phyloP scores from a whole-genome alignment of 2,113 vertebrate species.

The human (Homo sapiens) region DNA sequence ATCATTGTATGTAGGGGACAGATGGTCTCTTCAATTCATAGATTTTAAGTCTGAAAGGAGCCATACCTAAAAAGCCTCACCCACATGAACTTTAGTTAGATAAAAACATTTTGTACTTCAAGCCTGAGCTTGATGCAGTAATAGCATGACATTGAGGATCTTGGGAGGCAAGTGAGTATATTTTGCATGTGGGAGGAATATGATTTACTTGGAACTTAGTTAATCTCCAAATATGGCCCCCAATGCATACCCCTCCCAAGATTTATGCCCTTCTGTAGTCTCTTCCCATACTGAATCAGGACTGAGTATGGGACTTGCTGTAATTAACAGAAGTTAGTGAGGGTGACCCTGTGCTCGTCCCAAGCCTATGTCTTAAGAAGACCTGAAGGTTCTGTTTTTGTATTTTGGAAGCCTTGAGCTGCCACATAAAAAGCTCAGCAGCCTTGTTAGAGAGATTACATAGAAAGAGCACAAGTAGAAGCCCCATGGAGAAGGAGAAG shows the following conservation, averaged over 20 bases:
- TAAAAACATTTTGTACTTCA: background rate
- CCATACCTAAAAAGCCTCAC: background rate
- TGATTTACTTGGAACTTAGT: background rate
- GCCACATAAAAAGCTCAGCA: background rate
- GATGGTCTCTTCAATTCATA: background rate
- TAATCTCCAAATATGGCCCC: background rate
- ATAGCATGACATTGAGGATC: background rate
- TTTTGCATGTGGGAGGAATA: background rate
- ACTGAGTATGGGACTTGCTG: background rate
- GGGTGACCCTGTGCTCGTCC: background rate
- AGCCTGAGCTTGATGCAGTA: background rate
- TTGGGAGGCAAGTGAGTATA: background rate
- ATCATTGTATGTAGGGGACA: background rate
- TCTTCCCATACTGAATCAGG: background rate
- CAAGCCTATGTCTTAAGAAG: background rate
- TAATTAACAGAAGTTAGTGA: background rate
- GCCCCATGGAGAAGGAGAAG: background rate
- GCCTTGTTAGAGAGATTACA: background rate
- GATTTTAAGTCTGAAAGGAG: background rate
- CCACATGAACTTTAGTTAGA: background rate
- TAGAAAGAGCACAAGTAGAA: background rate
- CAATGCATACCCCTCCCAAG: background rate
- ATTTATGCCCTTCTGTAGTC: background rate
- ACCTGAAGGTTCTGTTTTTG: background rate
- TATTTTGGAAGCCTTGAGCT: background rate